phyloP scores from a whole-genome alignment of 2,888 invertebrate species.

The Nymphalis c-album region DNA sequence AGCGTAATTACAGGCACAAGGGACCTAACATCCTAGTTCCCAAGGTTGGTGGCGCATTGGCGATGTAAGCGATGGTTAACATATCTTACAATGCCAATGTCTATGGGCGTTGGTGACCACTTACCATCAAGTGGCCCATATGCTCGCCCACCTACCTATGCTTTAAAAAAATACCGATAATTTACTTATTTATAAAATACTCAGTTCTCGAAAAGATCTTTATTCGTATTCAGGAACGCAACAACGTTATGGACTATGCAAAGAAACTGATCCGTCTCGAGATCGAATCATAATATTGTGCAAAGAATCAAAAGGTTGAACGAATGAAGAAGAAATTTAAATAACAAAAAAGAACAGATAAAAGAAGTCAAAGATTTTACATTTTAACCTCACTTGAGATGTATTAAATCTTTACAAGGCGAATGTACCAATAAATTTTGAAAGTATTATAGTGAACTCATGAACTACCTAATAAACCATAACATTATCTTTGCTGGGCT shows the following conservation, averaged over 20 bases:
- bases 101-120: no score
- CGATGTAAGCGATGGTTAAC: no score
- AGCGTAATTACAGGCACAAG: no score
- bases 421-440: conserved; percentile 20
- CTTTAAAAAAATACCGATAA: no score
- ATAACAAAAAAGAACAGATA: not conserved
- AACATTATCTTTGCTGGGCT: conserved; percentile 41
- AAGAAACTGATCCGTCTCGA: conserved; percentile 11
- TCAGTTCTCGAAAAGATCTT: not conserved
- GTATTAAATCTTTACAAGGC: not conserved
- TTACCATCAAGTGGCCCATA: no score
- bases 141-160: no score
- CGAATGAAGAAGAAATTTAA: conserved; percentile 5
- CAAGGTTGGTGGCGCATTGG: no score
- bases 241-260: not conserved
- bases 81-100: no score
- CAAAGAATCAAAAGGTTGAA: conserved; percentile 7
- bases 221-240: not conserved
- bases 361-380: not conserved
- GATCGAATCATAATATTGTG: conserved; percentile 18
- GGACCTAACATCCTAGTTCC: no score
- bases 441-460: conserved; percentile 34
- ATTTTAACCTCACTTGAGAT: not conserved
- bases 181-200: no score
- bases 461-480: conserved; percentile 40